phyloP scores from a whole-genome alignment of 2,888 invertebrate genomes.

The Beris morrisii region DNA sequence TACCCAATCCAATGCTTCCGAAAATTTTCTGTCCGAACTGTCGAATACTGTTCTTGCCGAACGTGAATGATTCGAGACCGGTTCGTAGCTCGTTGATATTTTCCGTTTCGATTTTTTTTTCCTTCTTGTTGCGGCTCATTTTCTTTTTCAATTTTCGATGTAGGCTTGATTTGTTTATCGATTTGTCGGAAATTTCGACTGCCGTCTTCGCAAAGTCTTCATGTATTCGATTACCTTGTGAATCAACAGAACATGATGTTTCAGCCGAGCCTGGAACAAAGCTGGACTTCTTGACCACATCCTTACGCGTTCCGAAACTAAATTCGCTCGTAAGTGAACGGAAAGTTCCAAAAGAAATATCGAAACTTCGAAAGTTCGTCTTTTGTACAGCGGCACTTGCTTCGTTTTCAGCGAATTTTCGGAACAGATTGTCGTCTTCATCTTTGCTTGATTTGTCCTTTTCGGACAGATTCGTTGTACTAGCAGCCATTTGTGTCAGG shows the following conservation, averaged over 20 bases:
- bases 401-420: conserved; percentile 21
- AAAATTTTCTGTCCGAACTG: conserved; percentile 18
- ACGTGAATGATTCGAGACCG: conserved; percentile 52
- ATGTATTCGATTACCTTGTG: conserved; percentile 13
- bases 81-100: conserved; percentile 52
- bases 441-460: conserved; percentile 9
- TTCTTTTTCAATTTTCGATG: conserved; percentile 36
- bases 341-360: conserved; percentile 38
- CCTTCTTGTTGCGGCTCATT: conserved; percentile 41
- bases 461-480: neutral
- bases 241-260: conserved; percentile 38
- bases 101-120: conserved; percentile 48
- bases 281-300: conserved; percentile 24
- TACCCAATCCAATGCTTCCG: conserved; percentile 12
- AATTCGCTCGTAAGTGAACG: conserved; percentile 33
- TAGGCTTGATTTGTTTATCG: conserved; percentile 10
- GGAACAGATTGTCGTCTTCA: conserved; percentile 34
- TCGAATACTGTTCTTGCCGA: conserved; percentile 48
- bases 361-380: conserved; percentile 31
- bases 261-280: conserved; percentile 35
- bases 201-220: conserved; percentile 17
- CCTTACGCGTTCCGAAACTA: conserved; percentile 33
- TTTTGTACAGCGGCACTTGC: conserved; percentile 28
- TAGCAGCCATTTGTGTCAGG: neutral
- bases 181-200: conserved; percentile 16